Evolutionary conservation across 2,113 vertebrate species (phyloP).

Genomic region (Gobius niger): DNA sequence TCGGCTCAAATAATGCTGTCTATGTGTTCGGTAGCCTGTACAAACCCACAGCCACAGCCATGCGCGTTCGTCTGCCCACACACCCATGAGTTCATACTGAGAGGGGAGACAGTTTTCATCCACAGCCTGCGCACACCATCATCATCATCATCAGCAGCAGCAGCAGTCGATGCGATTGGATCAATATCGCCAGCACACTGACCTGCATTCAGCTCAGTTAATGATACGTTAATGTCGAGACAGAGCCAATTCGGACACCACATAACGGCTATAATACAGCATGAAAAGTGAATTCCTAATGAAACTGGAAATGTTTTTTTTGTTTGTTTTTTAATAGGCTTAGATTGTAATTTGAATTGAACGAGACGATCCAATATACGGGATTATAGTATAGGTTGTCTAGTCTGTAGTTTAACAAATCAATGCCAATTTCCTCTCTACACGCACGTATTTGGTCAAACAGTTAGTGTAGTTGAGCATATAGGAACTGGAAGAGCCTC

Average conservation of each 20-base stretch:
- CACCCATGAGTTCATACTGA: conserved; percentile 10
- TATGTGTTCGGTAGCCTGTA: conserved; percentile 29
- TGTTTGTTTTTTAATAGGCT: too few species aligned
- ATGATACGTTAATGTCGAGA: conserved; percentile 8
- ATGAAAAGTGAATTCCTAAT: too few species aligned
- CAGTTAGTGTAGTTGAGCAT: background rate
- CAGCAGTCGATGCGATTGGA: conserved; percentile 59
- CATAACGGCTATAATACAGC: background rate
- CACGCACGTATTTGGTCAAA: background rate
- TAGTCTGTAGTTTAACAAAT: conserved; percentile 11
- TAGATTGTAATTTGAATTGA: too few species aligned
- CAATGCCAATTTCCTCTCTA: conserved; percentile 12
- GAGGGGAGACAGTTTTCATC: conserved; percentile 25
- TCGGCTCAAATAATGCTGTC: conserved; percentile 41
- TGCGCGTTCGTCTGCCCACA: conserved; percentile 54
- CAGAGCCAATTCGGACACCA: conserved; percentile 14
- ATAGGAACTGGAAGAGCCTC: too few species aligned
- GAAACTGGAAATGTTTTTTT: background rate
- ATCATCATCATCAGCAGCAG: background rate
- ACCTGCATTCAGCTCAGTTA: conserved; percentile 60
- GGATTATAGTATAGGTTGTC: background rate
- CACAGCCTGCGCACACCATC: conserved; percentile 11
- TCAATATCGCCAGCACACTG: conserved; percentile 67
- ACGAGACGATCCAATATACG: too few species aligned
- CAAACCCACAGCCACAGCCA: conserved; percentile 54